Conservation (phyloP, 2,888 invertebrate genomes). For the Hydroisotoma schaefferi region DNA sequence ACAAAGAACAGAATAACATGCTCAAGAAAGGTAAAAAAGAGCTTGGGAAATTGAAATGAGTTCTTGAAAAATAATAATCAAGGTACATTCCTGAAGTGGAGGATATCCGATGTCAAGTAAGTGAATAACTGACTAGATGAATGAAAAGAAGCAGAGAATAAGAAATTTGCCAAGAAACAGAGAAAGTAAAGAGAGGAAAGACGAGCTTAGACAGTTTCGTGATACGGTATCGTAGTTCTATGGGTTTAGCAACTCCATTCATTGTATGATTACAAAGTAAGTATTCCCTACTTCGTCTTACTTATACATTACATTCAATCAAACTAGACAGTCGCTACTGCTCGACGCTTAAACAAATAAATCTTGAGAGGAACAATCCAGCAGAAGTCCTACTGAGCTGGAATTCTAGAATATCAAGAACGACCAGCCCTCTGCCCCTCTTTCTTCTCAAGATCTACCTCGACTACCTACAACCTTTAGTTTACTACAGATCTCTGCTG, state of each 20-base stretch:
- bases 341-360: conserved; percentile 1
- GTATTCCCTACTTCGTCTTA: neutral
- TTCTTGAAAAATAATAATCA: neutral
- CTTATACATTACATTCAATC: neutral
- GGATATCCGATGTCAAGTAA: neutral
- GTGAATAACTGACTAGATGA: neutral
- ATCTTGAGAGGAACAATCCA: conserved; percentile 3
- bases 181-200: too few relatives aligned
- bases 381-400: too few relatives aligned
- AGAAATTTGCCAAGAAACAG: neutral
- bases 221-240: too few relatives aligned
- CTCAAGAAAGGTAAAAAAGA: too few relatives aligned
- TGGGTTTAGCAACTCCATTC: too few relatives aligned
- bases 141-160: neutral
- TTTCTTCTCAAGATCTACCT: too few relatives aligned
- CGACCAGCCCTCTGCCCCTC: neutral
- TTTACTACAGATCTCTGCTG: too few relatives aligned
- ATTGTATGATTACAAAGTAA: too few relatives aligned
- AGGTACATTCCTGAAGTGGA: neutral
- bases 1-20: too few relatives aligned
- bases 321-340: too few relatives aligned
- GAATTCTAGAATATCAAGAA: neutral
- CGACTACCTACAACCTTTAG: too few relatives aligned
- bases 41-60: neutral
- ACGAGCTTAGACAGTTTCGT: too few relatives aligned